Conservation (phyloP, 2,797 vertebrate species). For the Xiphophorus birchmanni region DNA sequence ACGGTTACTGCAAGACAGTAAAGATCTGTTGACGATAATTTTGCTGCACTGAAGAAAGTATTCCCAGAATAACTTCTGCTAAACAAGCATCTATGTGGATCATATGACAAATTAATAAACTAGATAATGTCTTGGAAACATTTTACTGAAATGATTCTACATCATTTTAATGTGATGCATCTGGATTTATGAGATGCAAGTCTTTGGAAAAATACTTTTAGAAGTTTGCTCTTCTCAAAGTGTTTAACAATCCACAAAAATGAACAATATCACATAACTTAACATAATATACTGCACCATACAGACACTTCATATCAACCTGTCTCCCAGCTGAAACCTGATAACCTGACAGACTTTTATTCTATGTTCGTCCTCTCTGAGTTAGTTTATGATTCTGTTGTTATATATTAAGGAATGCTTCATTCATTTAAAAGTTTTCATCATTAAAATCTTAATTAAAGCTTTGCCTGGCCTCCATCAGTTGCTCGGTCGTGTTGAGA, state of each 20-base stretch:
- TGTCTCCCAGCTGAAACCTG: constrained; percentile 34
- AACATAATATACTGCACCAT: background rate
- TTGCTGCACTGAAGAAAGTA: constrained; percentile 16
- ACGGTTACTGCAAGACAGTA: constrained; percentile 1
- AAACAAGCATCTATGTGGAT: constrained; percentile 8
- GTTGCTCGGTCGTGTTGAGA: constrained; percentile 1
- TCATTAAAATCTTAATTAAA: constrained; percentile 75
- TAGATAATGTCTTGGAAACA: constrained; percentile 18
- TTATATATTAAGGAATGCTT: constrained; percentile 69
- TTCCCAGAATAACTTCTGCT: constrained; percentile 14
- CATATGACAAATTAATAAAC: constrained; percentile 27
- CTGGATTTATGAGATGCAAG: constrained; percentile 26
- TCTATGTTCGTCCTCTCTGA: constrained; percentile 33
- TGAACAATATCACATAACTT: constrained; percentile 14
- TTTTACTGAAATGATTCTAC: constrained; percentile 10
- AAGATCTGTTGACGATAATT: constrained; percentile 13
- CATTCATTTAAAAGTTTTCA: constrained; percentile 54
- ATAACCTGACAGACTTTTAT: constrained; percentile 28
- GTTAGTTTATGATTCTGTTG: constrained; percentile 53
- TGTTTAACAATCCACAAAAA: background rate
- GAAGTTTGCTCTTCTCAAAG: constrained; percentile 36
- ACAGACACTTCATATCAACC: constrained; percentile 26
- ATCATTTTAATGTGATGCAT: constrained; percentile 16
- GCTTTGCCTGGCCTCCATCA: constrained; percentile 20
- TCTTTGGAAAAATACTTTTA: constrained; percentile 22